A percentile compares a stretch with the other conserved stretches of the same genome.
These are phyloP conservation scores for Harmothoe impar DNA, from an alignment of 2,888 invertebrate species.

Conservation along the genomic window DNA sequence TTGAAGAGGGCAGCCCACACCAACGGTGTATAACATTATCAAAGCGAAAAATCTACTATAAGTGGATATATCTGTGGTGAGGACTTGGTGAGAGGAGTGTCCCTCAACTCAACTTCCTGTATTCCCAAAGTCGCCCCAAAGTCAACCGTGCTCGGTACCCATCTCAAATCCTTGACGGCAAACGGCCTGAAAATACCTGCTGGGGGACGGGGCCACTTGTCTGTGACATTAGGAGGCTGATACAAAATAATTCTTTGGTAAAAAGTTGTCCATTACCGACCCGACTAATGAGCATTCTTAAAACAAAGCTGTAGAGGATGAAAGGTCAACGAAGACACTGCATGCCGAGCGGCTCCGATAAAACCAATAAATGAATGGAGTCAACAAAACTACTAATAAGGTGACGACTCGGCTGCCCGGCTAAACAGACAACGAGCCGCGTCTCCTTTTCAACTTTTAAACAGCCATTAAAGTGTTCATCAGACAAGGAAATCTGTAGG, in stretches of 20 bases:
- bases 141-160: neutral
- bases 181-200: conserved; percentile 8
- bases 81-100: no score
- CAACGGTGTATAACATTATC: no score
- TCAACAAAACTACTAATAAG: conserved; percentile 55
- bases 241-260: conserved; percentile 38
- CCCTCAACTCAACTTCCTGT: no score
- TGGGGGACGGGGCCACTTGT: conserved; percentile 45
- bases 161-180: neutral
- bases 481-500: neutral
- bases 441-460: neutral
- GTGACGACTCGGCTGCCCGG: neutral
- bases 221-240: conserved; percentile 51
- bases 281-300: conserved; percentile 55
- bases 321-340: conserved; percentile 51
- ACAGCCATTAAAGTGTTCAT: conserved; percentile 6
- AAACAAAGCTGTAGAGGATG: conserved; percentile 46
- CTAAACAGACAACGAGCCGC: conserved; percentile 12
- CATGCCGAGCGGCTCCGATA: conserved; percentile 33
- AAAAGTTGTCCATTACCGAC: conserved; percentile 50
- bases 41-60: no score
- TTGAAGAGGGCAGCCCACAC: no score
- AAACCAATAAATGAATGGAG: conserved; percentile 50
- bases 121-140: no score
- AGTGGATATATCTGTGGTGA: no score